Conservation (phyloP, 2,888 invertebrate genomes). For the Eurytoma californica region DNA sequence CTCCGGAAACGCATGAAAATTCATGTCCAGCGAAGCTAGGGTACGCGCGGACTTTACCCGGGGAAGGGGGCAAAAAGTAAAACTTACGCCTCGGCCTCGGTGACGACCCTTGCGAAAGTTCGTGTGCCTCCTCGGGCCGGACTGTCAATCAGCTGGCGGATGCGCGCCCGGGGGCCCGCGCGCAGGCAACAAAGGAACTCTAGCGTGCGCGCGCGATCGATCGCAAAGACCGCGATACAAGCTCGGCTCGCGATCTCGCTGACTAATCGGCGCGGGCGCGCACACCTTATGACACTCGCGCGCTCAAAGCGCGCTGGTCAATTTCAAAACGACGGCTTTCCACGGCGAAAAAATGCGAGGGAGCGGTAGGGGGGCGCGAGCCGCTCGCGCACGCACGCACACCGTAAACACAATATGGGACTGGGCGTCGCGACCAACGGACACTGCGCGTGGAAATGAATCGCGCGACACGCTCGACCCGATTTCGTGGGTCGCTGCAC, state of each 20-base stretch:
- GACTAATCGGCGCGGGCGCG: slow-evolving; percentile 13
- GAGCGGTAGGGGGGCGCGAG: too few relatives aligned
- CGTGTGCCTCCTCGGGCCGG: neutral
- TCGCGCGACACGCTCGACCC: neutral
- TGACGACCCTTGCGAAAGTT: neutral
- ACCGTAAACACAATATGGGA: slow-evolving; percentile 3
- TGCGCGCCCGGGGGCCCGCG: too few relatives aligned
- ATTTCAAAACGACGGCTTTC: neutral
- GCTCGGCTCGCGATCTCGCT: slow-evolving; percentile 14
- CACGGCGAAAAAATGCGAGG: neutral
- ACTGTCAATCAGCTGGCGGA: too few relatives aligned
- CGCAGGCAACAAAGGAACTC: too few relatives aligned
- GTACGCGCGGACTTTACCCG: too few relatives aligned
- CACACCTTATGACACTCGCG: too few relatives aligned
- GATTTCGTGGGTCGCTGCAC: neutral
- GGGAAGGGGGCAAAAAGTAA: too few relatives aligned
- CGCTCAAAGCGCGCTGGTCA: neutral
- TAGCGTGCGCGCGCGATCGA: too few relatives aligned
- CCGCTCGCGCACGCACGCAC: too few relatives aligned
- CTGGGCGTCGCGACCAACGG: slow-evolving; percentile 4
- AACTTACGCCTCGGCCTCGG: neutral
- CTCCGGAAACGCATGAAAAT: too few relatives aligned
- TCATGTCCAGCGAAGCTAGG: too few relatives aligned
- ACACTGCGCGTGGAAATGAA: neutral
- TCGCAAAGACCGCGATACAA: neutral